A percentile compares a stretch with the other conserved stretches of the same genome.
phyloP scores from a whole-genome alignment of 2,888 invertebrate species.

The Orthonychiurus folsomi region DNA sequence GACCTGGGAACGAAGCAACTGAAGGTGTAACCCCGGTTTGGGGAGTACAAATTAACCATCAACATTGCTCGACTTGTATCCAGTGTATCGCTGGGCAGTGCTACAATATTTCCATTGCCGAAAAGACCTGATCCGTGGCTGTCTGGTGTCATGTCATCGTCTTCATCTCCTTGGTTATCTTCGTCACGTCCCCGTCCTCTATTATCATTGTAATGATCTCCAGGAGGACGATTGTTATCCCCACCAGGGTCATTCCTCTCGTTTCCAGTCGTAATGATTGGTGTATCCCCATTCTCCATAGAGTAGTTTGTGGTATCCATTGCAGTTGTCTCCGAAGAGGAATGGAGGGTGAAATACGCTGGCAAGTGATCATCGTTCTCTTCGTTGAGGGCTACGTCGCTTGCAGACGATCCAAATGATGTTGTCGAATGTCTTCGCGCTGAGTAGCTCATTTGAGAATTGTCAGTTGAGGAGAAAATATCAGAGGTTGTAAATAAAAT shows the following conservation, averaged over 20 bases:
- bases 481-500: conserved; percentile 3
- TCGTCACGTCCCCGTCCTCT: conserved; percentile 3
- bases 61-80: conserved; percentile 20
- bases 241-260: conserved; percentile 7
- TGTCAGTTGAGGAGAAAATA: conserved; percentile 9
- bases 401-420: no score
- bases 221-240: conserved; percentile 8
- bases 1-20: conserved; percentile 22
- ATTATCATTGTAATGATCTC: conserved; percentile 13
- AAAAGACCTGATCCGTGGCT: not conserved
- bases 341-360: no score
- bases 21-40: conserved; percentile 33
- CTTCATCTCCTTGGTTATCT: conserved; percentile 9
- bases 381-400: no score
- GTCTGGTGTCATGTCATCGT: not conserved
- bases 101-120: conserved; percentile 7
- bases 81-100: no score
- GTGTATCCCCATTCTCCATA: no score
- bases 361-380: no score
- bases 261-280: conserved; percentile 11
- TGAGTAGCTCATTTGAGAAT: no score
- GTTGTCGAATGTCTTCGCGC: no score
- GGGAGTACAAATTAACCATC: conserved; percentile 32
- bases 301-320: no score
- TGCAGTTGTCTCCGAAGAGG: no score